Evolutionary conservation across 2,113 vertebrate species (phyloP).

Genomic region (Phrynocephalus versicolor): DNA sequence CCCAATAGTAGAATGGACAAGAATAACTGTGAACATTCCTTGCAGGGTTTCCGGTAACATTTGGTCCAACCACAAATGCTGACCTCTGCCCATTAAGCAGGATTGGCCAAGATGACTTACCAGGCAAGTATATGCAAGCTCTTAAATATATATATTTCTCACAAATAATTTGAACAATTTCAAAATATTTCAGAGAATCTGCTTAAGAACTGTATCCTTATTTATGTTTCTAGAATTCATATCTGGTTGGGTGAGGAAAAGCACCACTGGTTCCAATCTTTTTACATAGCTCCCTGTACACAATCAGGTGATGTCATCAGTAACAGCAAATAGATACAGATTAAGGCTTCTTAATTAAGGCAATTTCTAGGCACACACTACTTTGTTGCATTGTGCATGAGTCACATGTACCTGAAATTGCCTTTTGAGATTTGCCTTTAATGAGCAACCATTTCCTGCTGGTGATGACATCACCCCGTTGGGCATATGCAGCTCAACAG

Average conservation of each 20-base stretch:
- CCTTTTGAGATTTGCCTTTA: too few species aligned
- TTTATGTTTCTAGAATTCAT: constrained; percentile 56
- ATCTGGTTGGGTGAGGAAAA: constrained; percentile 35
- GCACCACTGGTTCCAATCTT: not conserved
- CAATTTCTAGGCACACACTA: too few species aligned
- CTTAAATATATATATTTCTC: not conserved
- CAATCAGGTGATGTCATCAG: too few species aligned
- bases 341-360: too few species aligned
- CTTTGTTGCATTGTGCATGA: too few species aligned
- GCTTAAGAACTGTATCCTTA: not conserved
- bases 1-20: not conserved
- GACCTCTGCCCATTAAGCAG: constrained; percentile 80
- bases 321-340: too few species aligned
- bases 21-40: constrained; percentile 43
- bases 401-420: too few species aligned
- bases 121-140: constrained; percentile 73
- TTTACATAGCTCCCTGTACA: too few species aligned
- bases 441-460: too few species aligned
- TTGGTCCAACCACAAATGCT: constrained; percentile 73
- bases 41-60: constrained; percentile 80
- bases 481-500: too few species aligned
- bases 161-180: not conserved
- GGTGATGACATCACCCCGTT: too few species aligned
- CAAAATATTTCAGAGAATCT: not conserved
- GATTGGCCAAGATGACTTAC: constrained; percentile 81